Conservation (phyloP, 2,797 vertebrate genomes). For the Helicolenus hilgendorfi region DNA sequence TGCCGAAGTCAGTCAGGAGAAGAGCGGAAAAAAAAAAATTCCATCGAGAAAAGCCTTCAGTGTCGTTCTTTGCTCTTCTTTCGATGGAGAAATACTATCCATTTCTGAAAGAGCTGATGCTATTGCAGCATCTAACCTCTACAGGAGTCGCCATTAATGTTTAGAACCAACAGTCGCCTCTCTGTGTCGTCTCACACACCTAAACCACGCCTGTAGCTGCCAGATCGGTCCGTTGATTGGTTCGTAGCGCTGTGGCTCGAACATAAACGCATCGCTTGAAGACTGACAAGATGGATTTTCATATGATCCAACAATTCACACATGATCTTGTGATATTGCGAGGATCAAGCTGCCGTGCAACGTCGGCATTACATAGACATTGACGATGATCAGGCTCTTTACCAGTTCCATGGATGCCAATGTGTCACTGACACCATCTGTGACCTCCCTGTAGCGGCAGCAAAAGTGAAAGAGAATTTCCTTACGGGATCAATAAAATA, state of each 20-base stretch:
- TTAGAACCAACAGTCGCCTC: too few relatives aligned
- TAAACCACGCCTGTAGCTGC: background rate
- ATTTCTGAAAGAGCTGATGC: fast-evolving
- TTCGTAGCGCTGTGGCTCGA: background rate
- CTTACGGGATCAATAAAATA: constrained; percentile 2
- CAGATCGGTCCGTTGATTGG: background rate
- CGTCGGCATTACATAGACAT: background rate
- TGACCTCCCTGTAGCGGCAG: background rate
- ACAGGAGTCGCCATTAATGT: too few relatives aligned
- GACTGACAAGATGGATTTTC: background rate
- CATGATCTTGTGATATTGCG: background rate
- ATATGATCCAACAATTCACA: background rate
- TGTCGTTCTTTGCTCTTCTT: fast-evolving
- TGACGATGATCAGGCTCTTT: background rate
- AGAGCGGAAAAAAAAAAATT: background rate
- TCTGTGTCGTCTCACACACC: too few relatives aligned
- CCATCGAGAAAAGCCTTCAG: background rate
- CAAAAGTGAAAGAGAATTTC: background rate
- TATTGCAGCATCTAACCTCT: too few relatives aligned
- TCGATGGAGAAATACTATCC: background rate
- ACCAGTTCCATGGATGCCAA: background rate
- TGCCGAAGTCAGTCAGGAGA: background rate
- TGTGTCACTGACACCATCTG: background rate
- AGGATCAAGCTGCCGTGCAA: too few relatives aligned
- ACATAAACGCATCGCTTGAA: fast-evolving